Percentiles rank a stretch among this genome's conserved stretches.
These are phyloP conservation scores for Cephalopholis sonnerati DNA, from an alignment of 2,113 vertebrate species.

Conservation along the genomic window DNA sequence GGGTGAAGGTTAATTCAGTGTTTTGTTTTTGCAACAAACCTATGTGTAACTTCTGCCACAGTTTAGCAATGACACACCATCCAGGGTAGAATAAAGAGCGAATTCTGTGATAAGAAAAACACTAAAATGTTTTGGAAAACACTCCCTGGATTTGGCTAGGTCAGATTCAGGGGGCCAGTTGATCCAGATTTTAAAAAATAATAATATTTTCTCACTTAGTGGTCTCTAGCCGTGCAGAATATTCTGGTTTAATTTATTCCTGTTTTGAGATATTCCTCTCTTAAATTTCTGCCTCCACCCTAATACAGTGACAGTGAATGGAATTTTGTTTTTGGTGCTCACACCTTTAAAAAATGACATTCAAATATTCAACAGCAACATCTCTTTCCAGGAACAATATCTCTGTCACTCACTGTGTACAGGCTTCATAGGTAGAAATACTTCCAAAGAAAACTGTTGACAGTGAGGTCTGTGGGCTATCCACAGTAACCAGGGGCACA, in stretches of 20 bases:
- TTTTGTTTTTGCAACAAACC: neutral
- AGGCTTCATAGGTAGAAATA: slow-evolving; percentile 25
- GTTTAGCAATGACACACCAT: neutral
- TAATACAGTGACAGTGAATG: neutral
- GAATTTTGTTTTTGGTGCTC: slow-evolving; percentile 36
- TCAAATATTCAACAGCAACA: neutral
- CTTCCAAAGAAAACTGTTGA: slow-evolving; percentile 45
- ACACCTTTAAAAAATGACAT: neutral
- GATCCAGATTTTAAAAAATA: neutral
- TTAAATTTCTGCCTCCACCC: neutral
- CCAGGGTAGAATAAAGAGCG: neutral
- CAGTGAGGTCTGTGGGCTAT: slow-evolving; percentile 45
- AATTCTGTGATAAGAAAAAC: neutral
- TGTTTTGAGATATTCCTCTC: neutral
- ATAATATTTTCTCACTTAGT: neutral
- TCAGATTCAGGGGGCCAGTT: neutral
- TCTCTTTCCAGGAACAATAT: slow-evolving; percentile 38
- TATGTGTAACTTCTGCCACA: neutral
- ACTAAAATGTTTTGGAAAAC: neutral
- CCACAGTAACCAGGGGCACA: slow-evolving; percentile 2
- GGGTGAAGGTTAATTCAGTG: neutral
- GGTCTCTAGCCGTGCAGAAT: neutral
- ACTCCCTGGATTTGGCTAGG: neutral
- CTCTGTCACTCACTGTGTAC: neutral
- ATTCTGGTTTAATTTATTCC: neutral